Percentiles rank a stretch among this genome's conserved stretches.
Evolutionary conservation across 2,113 vertebrate species (phyloP).

Genomic region (Eretmochelys imbricata): DNA sequence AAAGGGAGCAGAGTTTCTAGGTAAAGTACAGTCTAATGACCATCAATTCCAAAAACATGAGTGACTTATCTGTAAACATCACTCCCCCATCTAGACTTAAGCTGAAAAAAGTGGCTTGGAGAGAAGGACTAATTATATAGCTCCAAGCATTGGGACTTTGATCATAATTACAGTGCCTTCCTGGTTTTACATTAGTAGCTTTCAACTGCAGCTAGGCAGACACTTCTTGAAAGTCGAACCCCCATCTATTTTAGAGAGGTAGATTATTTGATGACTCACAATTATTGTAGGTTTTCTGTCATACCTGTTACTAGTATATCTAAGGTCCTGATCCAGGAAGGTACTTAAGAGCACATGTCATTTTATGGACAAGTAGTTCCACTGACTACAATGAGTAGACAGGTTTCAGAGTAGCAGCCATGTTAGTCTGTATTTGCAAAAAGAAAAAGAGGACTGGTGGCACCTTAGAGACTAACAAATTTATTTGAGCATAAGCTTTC

Average conservation of each 20-base stretch:
- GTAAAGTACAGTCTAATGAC: constrained; percentile 41
- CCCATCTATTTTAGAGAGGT: constrained; percentile 5
- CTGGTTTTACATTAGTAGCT: constrained; percentile 42
- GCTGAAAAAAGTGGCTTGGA: background rate
- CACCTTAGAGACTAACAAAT: no score
- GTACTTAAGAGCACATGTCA: background rate
- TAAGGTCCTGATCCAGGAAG: background rate
- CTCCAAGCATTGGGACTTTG: constrained; percentile 65
- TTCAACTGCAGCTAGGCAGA: constrained; percentile 47
- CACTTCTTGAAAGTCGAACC: constrained; percentile 51
- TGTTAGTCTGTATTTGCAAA: no score
- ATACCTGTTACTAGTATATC: background rate
- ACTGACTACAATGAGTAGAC: background rate
- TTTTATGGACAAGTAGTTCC: background rate
- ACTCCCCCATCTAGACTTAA: constrained; percentile 50
- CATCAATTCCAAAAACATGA: constrained; percentile 66
- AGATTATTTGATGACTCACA: constrained; percentile 37
- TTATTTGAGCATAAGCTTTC: no score
- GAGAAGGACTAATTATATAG: constrained; percentile 62
- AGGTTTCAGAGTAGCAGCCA: no score
- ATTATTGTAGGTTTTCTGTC: constrained; percentile 14
- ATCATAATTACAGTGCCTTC: constrained; percentile 68
- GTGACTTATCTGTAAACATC: constrained; percentile 69
- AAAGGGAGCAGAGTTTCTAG: background rate
- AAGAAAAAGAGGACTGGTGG: no score